Conservation (phyloP, 2,113 vertebrate species). For the Aptenodytes forsteri region DNA sequence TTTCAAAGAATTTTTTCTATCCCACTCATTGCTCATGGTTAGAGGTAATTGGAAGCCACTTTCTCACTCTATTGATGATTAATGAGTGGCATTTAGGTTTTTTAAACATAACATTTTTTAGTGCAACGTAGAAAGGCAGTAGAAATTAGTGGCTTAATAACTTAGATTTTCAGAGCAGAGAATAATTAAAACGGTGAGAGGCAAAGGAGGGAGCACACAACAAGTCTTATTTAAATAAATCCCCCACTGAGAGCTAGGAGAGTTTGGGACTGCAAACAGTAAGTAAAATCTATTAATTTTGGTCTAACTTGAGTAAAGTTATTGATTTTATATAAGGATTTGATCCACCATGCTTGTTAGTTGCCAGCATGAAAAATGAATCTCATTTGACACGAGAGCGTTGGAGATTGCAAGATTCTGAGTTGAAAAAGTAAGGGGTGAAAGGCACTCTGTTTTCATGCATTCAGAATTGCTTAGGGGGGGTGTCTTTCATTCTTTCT, state of each 20-base stretch:
- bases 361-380: slow-evolving; percentile 1
- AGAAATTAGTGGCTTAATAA: not conserved
- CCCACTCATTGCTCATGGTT: not conserved
- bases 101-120: not conserved
- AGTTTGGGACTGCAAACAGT: not conserved
- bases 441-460: not conserved
- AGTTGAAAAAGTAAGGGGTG: not conserved
- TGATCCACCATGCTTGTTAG: not conserved
- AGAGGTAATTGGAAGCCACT: not conserved
- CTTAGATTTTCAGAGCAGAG: not conserved
- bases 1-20: not conserved
- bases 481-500: not conserved
- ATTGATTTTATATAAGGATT: slow-evolving; percentile 14
- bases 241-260: not conserved
- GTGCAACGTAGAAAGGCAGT: not conserved
- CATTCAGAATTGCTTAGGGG: not conserved
- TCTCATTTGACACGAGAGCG: not conserved
- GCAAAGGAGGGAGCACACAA: not conserved
- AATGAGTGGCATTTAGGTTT: not conserved
- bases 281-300: slow-evolving; percentile 22
- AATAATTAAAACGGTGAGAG: not conserved
- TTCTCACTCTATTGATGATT: slow-evolving; percentile 10
- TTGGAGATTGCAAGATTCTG: not conserved
- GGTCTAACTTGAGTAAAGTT: not conserved
- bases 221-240: not conserved